Conservation (phyloP, 1,140 invertebrate species). For the Oryctes rhinoceros region DNA sequence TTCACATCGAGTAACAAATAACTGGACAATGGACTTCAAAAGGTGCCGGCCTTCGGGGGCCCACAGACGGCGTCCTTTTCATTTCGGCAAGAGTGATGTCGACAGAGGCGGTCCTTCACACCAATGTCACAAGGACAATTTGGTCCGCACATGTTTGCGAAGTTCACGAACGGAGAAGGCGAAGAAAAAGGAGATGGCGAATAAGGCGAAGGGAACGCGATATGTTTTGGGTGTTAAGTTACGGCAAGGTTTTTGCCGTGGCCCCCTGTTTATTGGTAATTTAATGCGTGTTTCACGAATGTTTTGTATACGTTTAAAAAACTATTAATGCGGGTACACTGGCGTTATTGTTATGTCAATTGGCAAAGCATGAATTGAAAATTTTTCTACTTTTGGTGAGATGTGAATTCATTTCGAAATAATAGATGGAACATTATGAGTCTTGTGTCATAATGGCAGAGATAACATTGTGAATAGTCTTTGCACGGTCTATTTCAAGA, state of each 20-base stretch:
- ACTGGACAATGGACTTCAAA: conserved; percentile 39
- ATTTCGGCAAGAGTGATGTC: conserved; percentile 24
- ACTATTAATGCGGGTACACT: background rate
- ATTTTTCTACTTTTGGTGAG: background rate
- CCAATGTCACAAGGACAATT: conserved; percentile 40
- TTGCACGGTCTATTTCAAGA: too few relatives aligned
- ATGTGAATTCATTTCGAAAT: background rate
- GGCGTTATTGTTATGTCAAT: background rate
- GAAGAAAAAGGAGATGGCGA: background rate
- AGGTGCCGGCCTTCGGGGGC: conserved; percentile 13
- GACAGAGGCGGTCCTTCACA: conserved; percentile 34
- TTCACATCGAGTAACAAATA: conserved; percentile 33
- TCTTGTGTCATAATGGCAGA: too few relatives aligned
- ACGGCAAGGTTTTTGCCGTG: conserved; percentile 4
- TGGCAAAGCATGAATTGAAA: background rate
- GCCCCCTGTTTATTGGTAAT: conserved; percentile 20
- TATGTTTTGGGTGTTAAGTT: background rate
- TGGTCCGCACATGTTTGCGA: conserved; percentile 38
- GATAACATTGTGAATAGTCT: too few relatives aligned
- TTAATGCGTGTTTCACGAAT: conserved; percentile 18
- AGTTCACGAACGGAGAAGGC: background rate
- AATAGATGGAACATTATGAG: background rate
- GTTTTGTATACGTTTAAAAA: conserved; percentile 31
- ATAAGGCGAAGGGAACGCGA: conserved; percentile 1
- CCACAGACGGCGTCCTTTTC: conserved; percentile 29